Evolutionary conservation across 2,797 vertebrate species (phyloP).

Genomic region (Microchirus variegatus): DNA sequence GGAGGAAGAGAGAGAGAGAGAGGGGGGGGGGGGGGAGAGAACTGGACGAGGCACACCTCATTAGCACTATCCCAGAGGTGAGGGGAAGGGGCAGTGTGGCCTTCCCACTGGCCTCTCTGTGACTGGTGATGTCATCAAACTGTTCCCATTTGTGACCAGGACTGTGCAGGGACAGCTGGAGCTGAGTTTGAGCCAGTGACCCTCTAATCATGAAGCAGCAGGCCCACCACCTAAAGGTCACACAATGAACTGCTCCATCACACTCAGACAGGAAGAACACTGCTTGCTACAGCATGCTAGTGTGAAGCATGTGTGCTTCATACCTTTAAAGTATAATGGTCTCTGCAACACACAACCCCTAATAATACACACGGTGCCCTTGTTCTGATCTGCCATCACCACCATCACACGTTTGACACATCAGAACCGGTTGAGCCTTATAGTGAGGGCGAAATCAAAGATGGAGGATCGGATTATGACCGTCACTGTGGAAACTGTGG

Average conservation of each 20-base stretch:
- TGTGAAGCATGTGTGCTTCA: constrained; percentile 32
- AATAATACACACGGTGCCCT: constrained; percentile 41
- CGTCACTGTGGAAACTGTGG: constrained; percentile 69
- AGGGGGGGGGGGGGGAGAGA: constrained; percentile 23
- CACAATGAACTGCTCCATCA: constrained; percentile 51
- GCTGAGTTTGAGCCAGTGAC: constrained; percentile 56
- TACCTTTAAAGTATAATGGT: constrained; percentile 29
- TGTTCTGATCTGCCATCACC: constrained; percentile 43
- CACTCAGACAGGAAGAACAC: constrained; percentile 52
- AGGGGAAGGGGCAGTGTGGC: constrained; percentile 57
- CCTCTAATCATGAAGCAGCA: constrained; percentile 71
- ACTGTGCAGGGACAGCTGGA: constrained; percentile 64
- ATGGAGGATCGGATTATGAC: constrained; percentile 51
- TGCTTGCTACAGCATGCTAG: constrained; percentile 18
- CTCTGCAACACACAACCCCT: constrained; percentile 14
- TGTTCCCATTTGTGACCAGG: constrained; percentile 57
- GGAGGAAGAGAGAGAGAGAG: constrained; percentile 35
- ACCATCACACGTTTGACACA: constrained; percentile 60
- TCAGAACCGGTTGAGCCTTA: constrained; percentile 62
- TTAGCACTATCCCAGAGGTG: constrained; percentile 77
- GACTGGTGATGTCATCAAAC: constrained; percentile 77
- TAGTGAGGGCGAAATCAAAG: constrained; percentile 61
- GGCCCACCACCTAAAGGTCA: constrained; percentile 64
- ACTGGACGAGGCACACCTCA: constrained; percentile 59
- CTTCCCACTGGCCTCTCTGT: constrained; percentile 65